Evolutionary conservation across 2,797 vertebrate species (phyloP), one percentile per base, ranked within the genome.

Genomic region (Eospalax fontanierii): DNA sequence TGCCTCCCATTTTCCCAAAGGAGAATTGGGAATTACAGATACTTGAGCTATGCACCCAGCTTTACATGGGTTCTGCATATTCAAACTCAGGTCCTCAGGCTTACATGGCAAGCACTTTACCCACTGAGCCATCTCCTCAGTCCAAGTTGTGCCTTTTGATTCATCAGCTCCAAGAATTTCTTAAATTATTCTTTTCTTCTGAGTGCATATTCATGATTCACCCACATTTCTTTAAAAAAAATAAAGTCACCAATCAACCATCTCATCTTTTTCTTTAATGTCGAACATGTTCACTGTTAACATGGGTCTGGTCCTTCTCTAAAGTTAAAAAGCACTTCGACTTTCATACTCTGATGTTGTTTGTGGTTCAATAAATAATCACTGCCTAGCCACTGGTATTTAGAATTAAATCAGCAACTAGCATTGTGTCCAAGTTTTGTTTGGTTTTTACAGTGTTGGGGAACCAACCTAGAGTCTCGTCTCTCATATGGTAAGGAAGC

Each of bases 341-440:
- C 75, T 75, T 59, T 38, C 54, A 75, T 15, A 82, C 21, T 71
- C 2, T 35, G 14, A 74, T 54, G 95, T 30, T 33, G 85, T 43
- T 50, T 91, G 95, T 40, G 80, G 38, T 43, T 61, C 80, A 94
- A 12, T 70, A 94, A 71, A 71, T 79, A 86, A 76, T 68, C 83
- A 80, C 65, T 50, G 6, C 73, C 30, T 33, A 75, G 71, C 30
- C 87, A n/a, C 40, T 71, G 14, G 87, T 46, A 74, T 54, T 87
- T 70, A 81, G 33, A 9, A 89, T 84, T 84, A 3, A 26, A 50
- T 46, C 38, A 70, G 19, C 38, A 86, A n/a, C 54, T 83, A 87
- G 6, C 22, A 82, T 46, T 86, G 75, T 89, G 28, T 46, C 4
- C 54, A 57, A n/a, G 16, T 74, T 74, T 87, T 54, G n/a, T 74